A percentile compares a stretch with the other conserved stretches of the same genome.
phyloP scores from a whole-genome alignment of 2,797 vertebrate species.

The Epinephelus coioides region DNA sequence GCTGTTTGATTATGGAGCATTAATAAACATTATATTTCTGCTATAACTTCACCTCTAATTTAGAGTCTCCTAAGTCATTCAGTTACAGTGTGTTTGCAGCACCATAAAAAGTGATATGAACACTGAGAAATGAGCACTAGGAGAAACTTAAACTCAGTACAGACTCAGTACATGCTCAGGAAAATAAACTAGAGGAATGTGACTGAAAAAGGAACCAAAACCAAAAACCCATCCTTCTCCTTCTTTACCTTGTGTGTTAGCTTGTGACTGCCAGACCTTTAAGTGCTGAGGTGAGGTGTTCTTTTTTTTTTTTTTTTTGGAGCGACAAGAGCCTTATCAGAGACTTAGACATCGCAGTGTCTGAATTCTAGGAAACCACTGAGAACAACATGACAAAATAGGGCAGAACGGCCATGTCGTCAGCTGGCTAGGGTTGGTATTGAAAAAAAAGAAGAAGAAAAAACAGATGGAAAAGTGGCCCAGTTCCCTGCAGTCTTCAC shows the following conservation, averaged over 20 bases:
- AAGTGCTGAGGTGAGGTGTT: background rate
- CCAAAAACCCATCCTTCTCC: background rate
- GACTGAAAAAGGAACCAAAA: background rate
- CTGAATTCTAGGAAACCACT: slow-evolving; percentile 15
- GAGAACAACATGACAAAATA: slow-evolving; percentile 18
- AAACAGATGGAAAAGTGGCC: slow-evolving; percentile 15
- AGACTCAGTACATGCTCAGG: background rate
- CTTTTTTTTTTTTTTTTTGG: background rate
- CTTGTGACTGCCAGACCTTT: slow-evolving; percentile 6
- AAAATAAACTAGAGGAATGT: background rate
- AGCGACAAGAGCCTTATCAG: slow-evolving; percentile 11
- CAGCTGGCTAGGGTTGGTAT: slow-evolving; percentile 20
- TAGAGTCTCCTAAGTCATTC: slow-evolving; percentile 1
- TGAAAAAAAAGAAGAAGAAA: background rate
- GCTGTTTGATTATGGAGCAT: slow-evolving; percentile 30
- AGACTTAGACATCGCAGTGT: slow-evolving; percentile 10
- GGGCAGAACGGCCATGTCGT: slow-evolving; percentile 47
- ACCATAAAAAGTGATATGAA: background rate
- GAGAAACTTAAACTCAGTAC: background rate
- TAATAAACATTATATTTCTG: slow-evolving; percentile 45
- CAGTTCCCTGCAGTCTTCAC: slow-evolving; percentile 23
- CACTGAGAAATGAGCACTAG: background rate
- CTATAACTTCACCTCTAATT: slow-evolving; percentile 10
- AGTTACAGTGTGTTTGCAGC: background rate
- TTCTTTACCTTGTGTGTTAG: background rate